Evolutionary conservation across 2,797 vertebrate species (phyloP).

Genomic region (Ctenopoma multispine): DNA sequence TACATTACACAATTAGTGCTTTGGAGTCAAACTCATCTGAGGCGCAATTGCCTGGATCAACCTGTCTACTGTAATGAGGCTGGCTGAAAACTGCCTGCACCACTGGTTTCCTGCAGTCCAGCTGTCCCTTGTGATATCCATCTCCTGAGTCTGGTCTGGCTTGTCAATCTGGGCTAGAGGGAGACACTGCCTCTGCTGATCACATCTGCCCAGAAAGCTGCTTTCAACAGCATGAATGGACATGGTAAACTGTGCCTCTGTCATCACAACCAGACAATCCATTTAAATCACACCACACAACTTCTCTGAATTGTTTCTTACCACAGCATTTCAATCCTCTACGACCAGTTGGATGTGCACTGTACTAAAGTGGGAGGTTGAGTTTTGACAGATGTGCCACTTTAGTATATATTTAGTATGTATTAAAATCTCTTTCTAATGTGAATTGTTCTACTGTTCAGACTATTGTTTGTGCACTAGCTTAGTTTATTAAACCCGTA

Average conservation of each 20-base stretch:
- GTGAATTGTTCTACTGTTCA: constrained; percentile 22
- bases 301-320: constrained; percentile 39
- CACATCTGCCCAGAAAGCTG: constrained; percentile 77
- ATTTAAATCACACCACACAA: constrained; percentile 60
- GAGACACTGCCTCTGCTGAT: constrained; percentile 75
- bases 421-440: background rate
- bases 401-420: constrained; percentile 12
- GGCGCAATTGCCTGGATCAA: constrained; percentile 75
- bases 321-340: constrained; percentile 30
- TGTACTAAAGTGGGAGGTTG: constrained; percentile 8
- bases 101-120: constrained; percentile 75
- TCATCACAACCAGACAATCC: constrained; percentile 70
- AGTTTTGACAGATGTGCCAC: constrained; percentile 38
- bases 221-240: constrained; percentile 75
- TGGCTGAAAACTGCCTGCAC: constrained; percentile 77
- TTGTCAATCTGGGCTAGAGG: constrained; percentile 78
- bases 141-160: constrained; percentile 75
- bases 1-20: constrained; percentile 57
- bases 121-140: constrained; percentile 80
- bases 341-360: constrained; percentile 17
- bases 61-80: constrained; percentile 74
- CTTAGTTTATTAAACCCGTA: constrained; percentile 44
- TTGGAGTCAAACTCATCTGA: constrained; percentile 59
- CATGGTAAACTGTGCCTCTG: constrained; percentile 72
- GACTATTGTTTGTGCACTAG: constrained; percentile 25